Conservation (phyloP, 2,888 invertebrate species). For the Temnothorax ravouxi region DNA sequence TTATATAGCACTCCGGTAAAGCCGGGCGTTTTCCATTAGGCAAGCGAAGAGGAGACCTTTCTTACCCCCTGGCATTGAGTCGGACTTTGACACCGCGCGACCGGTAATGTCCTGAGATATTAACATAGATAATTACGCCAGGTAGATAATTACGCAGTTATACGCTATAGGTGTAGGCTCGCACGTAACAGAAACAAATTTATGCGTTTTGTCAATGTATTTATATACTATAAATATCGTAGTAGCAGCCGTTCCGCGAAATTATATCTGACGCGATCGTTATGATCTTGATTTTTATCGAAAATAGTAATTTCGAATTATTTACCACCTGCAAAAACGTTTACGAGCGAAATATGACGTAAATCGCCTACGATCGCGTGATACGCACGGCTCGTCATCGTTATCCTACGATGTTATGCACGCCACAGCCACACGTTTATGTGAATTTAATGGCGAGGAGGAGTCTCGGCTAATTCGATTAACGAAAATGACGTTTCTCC, state of each 20-base stretch:
- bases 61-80: conserved; percentile 60
- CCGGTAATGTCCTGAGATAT: not conserved
- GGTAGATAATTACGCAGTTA: not conserved
- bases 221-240: not conserved
- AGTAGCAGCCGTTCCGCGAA: not conserved
- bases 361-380: conserved; percentile 11
- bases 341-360: conserved; percentile 11
- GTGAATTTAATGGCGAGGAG: conserved; percentile 30
- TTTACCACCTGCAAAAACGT: conserved; percentile 11
- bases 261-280: not conserved
- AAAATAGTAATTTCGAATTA: conserved; percentile 24
- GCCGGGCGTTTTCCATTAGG: conserved; percentile 33
- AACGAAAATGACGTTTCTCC: conserved; percentile 24
- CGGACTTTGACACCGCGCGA: conserved; percentile 66
- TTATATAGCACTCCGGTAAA: conserved; percentile 39
- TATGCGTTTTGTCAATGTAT: not conserved
- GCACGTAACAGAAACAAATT: not conserved
- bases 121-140: not conserved
- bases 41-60: conserved; percentile 59
- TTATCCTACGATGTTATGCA: conserved; percentile 27
- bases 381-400: conserved; percentile 21
- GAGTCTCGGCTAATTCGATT: conserved; percentile 16
- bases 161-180: not conserved
- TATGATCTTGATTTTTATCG: not conserved
- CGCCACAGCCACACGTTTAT: conserved; percentile 25